These are phyloP conservation scores for Otus scops DNA, from an alignment of 2,797 vertebrate species.

Conservation along the genomic window DNA sequence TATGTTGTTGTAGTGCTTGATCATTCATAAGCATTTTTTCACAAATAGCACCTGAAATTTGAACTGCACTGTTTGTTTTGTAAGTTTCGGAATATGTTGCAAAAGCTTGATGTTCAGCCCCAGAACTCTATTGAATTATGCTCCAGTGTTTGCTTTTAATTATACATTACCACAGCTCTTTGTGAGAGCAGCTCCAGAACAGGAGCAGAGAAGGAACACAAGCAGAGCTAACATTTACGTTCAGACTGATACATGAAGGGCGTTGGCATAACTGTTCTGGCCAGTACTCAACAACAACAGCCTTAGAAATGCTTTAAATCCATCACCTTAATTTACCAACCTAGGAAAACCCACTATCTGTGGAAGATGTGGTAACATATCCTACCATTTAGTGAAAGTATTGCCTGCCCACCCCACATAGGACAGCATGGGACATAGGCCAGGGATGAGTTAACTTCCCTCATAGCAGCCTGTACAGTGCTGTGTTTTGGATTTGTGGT, in stretches of 20 bases:
- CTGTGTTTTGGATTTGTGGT: not conserved
- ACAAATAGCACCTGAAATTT: not conserved
- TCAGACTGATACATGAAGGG: not conserved
- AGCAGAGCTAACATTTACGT: not conserved
- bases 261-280: not conserved
- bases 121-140: not conserved
- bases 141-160: not conserved
- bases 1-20: not conserved
- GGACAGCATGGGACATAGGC: not conserved
- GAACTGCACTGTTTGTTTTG: not conserved
- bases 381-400: not conserved
- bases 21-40: not conserved
- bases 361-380: not conserved
- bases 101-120: not conserved
- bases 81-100: not conserved
- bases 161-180: not conserved
- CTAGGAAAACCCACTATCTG: not conserved
- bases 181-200: not conserved
- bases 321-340: not conserved
- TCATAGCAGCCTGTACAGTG: not conserved
- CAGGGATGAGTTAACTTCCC: not conserved
- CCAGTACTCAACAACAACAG: not conserved
- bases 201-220: not conserved
- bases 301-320: not conserved
- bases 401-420: not conserved